Evolutionary conservation across 2,113 vertebrate species (phyloP), one percentile per base, ranked within the genome.

Genomic region (Oryzias melastigma): DNA sequence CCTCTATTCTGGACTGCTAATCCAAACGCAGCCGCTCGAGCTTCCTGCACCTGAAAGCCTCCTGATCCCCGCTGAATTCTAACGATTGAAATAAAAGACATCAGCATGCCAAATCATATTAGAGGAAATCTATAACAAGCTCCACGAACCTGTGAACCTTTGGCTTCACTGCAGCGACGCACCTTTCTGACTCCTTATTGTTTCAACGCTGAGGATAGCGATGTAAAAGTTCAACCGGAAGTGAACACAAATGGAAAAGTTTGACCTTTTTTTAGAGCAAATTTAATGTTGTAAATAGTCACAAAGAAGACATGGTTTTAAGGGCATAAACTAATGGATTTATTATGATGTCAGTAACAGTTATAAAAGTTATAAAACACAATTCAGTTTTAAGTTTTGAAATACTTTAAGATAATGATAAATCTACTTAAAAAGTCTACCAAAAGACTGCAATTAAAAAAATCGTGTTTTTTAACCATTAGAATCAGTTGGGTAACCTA

Each of bases 1-100:
- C 50, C 77, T 71, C 68, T 72, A 86, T 84, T 72, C 47, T 61
- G 60, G 73, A 70, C 60, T 29, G 56, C 73, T 91, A 92, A 92
- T 92, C 90, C 89, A 77, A 77, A 73, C 61, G 43, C 66, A 10
- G 77, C 73, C 71, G 73, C 68, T 81, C 72, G 65, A 65, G 65
- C 76, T 68, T 75, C 58, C 59, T 65, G 81, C 79, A 76, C 71
- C 82, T 83, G 85, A 87, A 90, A 86, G 77, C 57, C 61, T 48
- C 71, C 80, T 90, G 86, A 87, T 88, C 85, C 81, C 68, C 62
- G 53, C 65, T 87, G 83, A 83, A 88, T 88, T 78, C 79, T 71
- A 83, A 82, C 80, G 78, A 86, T 86, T 85, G 74, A 78, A 88
- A 85, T 79, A 81, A 86, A 90, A 87, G 68, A 65, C 75, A 85